Conservation (phyloP, 2,888 invertebrate species). For the Idaea dimidiata region DNA sequence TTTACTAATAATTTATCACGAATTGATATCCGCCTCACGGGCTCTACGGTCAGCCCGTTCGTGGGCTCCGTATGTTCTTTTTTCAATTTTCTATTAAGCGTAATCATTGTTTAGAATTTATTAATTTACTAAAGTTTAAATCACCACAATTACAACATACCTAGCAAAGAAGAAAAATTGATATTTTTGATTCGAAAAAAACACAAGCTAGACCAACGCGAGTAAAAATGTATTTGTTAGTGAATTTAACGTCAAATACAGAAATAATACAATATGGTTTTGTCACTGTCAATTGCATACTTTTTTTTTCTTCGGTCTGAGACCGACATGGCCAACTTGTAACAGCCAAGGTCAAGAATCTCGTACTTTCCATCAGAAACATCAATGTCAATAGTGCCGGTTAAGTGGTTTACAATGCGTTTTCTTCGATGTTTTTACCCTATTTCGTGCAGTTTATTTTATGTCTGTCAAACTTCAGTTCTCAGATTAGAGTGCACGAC, state of each 20-base stretch:
- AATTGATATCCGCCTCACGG: conserved; percentile 84
- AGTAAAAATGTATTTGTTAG: not conserved
- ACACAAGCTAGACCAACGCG: conserved; percentile 14
- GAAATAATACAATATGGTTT: not conserved
- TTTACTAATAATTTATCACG: conserved; percentile 89
- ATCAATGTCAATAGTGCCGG: too few relatives aligned
- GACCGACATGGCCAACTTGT: too few relatives aligned
- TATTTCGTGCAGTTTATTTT: too few relatives aligned
- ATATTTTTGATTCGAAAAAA: conserved; percentile 14
- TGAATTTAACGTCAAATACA: not conserved
- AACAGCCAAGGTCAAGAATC: too few relatives aligned
- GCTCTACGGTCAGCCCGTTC: conserved; percentile 61
- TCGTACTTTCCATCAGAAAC: too few relatives aligned
- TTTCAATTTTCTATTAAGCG: conserved; percentile 86
- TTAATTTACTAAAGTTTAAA: conserved; percentile 20
- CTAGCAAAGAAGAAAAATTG: conserved; percentile 29
- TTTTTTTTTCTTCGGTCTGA: too few relatives aligned
- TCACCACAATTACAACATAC: conserved; percentile 38
- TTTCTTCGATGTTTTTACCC: too few relatives aligned
- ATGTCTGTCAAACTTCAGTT: not conserved
- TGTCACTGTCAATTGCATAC: not conserved
- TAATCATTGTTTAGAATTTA: conserved; percentile 81
- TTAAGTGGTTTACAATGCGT: too few relatives aligned
- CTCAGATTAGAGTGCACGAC: not conserved
- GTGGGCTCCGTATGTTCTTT: conserved; percentile 78